These are phyloP conservation scores for Coluber constrictor DNA, from an alignment of 2,797 vertebrate genomes.

Conservation along the genomic window DNA sequence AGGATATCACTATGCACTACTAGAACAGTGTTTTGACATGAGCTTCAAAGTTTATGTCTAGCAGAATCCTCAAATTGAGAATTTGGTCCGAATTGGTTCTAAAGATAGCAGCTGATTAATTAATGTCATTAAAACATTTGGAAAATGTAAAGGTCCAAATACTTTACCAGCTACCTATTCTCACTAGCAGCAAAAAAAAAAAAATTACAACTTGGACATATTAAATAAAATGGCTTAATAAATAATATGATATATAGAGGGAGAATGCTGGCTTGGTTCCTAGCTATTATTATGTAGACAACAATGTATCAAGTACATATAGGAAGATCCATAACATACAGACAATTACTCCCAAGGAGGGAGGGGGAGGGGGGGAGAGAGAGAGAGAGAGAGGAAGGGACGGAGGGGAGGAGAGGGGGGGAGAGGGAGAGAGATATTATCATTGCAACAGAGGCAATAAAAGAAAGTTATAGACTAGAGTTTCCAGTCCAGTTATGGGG, in stretches of 20 bases:
- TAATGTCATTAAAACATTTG: neutral
- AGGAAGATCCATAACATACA: neutral
- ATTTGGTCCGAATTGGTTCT: neutral
- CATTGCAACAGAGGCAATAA: neutral
- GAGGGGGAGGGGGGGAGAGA: no score
- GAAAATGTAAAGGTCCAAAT: neutral
- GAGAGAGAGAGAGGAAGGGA: no score
- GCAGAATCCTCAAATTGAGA: neutral
- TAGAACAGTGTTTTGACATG: neutral
- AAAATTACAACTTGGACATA: neutral
- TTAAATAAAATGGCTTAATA: conserved; percentile 20
- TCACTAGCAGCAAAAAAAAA: conserved; percentile 7
- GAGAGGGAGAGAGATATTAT: neutral
- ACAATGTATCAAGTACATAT: neutral
- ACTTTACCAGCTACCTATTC: neutral
- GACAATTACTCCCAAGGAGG: neutral
- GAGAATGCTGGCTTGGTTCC: neutral
- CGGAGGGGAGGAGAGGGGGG: fast-evolving
- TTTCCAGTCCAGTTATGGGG: neutral
- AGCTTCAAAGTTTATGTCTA: neutral
- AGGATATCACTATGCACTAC: neutral
- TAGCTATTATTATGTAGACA: neutral
- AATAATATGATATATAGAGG: neutral
- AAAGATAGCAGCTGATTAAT: neutral
- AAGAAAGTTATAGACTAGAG: neutral